A percentile compares a stretch with the other conserved stretches of the same genome.
Conservation (phyloP, 2,888 invertebrate species). For the Lasioglossum vierecki region DNA sequence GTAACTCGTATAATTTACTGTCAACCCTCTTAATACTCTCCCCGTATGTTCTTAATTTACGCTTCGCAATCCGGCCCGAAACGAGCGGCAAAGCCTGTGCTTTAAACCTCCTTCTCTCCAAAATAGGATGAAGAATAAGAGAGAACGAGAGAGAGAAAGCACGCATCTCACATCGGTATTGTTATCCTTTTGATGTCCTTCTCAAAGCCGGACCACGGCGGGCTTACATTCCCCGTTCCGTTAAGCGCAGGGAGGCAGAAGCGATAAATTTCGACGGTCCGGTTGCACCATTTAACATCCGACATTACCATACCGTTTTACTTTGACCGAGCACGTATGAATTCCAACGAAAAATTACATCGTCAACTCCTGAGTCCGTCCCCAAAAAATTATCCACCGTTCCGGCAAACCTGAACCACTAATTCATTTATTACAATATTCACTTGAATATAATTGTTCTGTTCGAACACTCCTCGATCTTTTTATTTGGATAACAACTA, state of each 20-base stretch:
- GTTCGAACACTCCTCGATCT: neutral
- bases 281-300: conserved; percentile 11
- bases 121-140: conserved; percentile 57
- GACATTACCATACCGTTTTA: neutral
- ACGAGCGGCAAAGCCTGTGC: conserved; percentile 50
- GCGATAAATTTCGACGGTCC: conserved; percentile 61
- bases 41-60: conserved; percentile 58
- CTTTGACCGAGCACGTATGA: neutral
- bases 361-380: neutral
- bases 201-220: conserved; percentile 71
- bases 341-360: neutral
- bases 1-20: conserved; percentile 14
- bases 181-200: conserved; percentile 78
- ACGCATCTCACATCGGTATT: conserved; percentile 66
- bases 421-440: neutral
- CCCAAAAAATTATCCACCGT: neutral
- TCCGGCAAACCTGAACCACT: neutral
- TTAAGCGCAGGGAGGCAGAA: conserved; percentile 71
- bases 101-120: conserved; percentile 60
- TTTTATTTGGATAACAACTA: neutral
- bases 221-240: conserved; percentile 68
- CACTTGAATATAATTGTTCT: neutral
- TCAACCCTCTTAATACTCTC: conserved; percentile 38
- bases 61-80: conserved; percentile 45
- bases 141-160: conserved; percentile 34